Evolutionary conservation across 2,113 vertebrate species (phyloP).

Genomic region (Xenopus tropicalis): UCB_Xtro_10.0 CM004444.2:103569501-103570000

Average conservation of each 20-base stretch:
- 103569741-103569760: conserved; percentile 74
- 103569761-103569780: conserved; percentile 71
- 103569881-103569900: conserved; percentile 82
- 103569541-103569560: conserved; percentile 49
- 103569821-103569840: conserved; percentile 80
- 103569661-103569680: conserved; percentile 76
- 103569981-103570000: conserved; percentile 63
- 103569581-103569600: conserved; percentile 72
- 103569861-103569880: conserved; percentile 83
- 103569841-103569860: conserved; percentile 84
- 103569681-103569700: conserved; percentile 77
- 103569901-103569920: conserved; percentile 73
- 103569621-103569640: conserved; percentile 71
- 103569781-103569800: conserved; percentile 65
- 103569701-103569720: conserved; percentile 65
- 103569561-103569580: conserved; percentile 71
- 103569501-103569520: neutral
- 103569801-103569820: conserved; percentile 84
- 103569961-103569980: conserved; percentile 70
- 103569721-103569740: conserved; percentile 78
- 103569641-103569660: conserved; percentile 71
- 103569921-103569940: conserved; percentile 59
- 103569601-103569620: conserved; percentile 61
- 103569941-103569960: conserved; percentile 64
- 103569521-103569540: conserved; percentile 72